Conservation (phyloP, 2,888 invertebrate species). For the Acleris holmiana region DNA sequence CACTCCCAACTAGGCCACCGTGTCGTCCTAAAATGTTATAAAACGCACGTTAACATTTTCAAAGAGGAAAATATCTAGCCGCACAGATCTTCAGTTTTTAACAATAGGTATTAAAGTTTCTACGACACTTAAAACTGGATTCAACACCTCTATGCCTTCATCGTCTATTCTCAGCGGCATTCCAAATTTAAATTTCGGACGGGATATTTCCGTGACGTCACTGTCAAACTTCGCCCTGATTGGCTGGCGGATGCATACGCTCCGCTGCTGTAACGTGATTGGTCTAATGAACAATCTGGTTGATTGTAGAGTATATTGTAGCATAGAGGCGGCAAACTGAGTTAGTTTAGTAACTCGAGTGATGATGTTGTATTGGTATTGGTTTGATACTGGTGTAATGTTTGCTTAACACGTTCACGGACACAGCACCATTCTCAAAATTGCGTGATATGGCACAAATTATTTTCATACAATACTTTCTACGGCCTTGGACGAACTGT, state of each 20-base stretch:
- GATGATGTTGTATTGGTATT: constrained; percentile 17
- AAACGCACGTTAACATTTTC: too few relatives aligned
- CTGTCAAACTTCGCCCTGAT: constrained; percentile 47
- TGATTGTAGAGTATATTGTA: constrained; percentile 47
- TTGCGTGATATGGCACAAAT: too few relatives aligned
- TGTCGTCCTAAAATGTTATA: too few relatives aligned
- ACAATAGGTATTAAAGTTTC: too few relatives aligned
- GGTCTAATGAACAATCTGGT: constrained; percentile 57
- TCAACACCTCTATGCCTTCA: background rate
- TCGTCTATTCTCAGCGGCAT: constrained; percentile 20
- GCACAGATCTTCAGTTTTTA: too few relatives aligned
- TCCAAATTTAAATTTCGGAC: constrained; percentile 26
- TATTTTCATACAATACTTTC: too few relatives aligned
- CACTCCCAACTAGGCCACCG: too few relatives aligned
- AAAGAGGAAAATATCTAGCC: too few relatives aligned
- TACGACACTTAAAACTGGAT: too few relatives aligned
- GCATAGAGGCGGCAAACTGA: constrained; percentile 21
- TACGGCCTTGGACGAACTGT: too few relatives aligned
- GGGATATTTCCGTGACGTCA: constrained; percentile 42
- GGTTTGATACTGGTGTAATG: background rate
- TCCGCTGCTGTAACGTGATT: constrained; percentile 53
- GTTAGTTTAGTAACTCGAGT: constrained; percentile 27
- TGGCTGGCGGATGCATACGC: constrained; percentile 47
- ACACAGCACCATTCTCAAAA: too few relatives aligned
- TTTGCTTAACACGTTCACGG: too few relatives aligned